Evolutionary conservation across 2,113 vertebrate genomes (phyloP), one percentile per base, ranked within the genome.

Genomic region (Urocynchramus pylzowi): DNA sequence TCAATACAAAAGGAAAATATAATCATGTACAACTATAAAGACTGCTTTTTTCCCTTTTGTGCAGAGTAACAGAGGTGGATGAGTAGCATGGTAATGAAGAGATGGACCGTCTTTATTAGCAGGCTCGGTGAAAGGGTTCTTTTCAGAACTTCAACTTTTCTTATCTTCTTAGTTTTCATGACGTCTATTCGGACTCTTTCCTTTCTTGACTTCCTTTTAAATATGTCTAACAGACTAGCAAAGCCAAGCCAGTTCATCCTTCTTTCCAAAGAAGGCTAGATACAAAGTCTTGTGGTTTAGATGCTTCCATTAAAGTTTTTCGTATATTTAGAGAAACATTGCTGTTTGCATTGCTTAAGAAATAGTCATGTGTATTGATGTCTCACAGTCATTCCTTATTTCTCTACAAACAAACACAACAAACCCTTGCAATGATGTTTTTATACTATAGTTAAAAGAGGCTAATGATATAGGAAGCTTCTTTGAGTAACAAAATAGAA

Each of bases 21-120:
- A 98, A 97, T 97, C 97, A 97, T 97, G 96, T 97, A 97, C 97
- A 97, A 97, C 97, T 97, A 98, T 97, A 98, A 98, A 97, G 96
- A 97, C 92, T 18, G 97, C 97, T 97, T 97, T 95, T 80, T 97
- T 84, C 93, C 93, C 96, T 97, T 98, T 98, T 97, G 96, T 98
- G 95, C 87, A 90, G 97, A 93, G 95, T 97, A 98, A 96, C 94
- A 95, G 94, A 96, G 94, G 93, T 96, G 87, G 96, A 96, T 98
- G 95, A 97, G 95, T 97, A 96, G 97, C 97, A 97, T 97, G 97
- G 96, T 97, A 98, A 98, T 96, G 97, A 98, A 97, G 97, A 97
- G 96, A 97, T 96, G 89, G 97, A 97, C 93, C 14, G 95, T 97
- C 93, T 93, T 97, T 97, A 94, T 98, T 97, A 97, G 92, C 92